Evolutionary conservation across 2,797 vertebrate species (phyloP).

Genomic region (Eutrigla gurnardus): DNA sequence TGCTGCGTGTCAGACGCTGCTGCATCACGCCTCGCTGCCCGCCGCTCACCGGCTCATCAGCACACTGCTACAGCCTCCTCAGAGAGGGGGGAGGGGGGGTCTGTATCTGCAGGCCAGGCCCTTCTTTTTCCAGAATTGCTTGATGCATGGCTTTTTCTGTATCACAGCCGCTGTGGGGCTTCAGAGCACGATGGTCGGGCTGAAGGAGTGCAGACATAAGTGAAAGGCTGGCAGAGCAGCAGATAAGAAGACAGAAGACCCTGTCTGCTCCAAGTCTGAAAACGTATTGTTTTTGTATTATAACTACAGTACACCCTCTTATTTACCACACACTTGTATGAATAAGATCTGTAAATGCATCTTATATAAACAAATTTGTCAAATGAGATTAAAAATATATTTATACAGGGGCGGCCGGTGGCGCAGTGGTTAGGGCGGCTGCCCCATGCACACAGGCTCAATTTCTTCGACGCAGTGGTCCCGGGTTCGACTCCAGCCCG

Average conservation of each 20-base stretch:
- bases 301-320: not conserved
- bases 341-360: too few relatives aligned
- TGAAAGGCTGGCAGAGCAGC: not conserved
- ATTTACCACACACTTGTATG: too few relatives aligned
- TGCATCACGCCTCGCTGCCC: constrained; percentile 20
- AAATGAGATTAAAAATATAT: not conserved
- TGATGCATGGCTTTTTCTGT: not conserved
- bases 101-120: not conserved
- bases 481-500: too few relatives aligned
- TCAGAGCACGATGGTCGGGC: not conserved
- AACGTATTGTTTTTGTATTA: not conserved
- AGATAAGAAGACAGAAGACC: not conserved
- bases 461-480: too few relatives aligned
- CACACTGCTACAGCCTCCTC: not conserved
- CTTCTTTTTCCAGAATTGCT: not conserved
- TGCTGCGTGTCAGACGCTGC: constrained; percentile 30
- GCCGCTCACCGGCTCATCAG: constrained; percentile 25
- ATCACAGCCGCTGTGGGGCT: not conserved
- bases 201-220: not conserved
- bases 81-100: not conserved
- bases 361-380: not conserved
- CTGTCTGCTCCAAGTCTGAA: not conserved
- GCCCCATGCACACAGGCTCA: too few relatives aligned
- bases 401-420: too few relatives aligned
- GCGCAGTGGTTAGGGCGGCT: too few relatives aligned